phyloP scores from a whole-genome alignment of 1,140 invertebrate species.

The Sycophaga agraensis region DNA sequence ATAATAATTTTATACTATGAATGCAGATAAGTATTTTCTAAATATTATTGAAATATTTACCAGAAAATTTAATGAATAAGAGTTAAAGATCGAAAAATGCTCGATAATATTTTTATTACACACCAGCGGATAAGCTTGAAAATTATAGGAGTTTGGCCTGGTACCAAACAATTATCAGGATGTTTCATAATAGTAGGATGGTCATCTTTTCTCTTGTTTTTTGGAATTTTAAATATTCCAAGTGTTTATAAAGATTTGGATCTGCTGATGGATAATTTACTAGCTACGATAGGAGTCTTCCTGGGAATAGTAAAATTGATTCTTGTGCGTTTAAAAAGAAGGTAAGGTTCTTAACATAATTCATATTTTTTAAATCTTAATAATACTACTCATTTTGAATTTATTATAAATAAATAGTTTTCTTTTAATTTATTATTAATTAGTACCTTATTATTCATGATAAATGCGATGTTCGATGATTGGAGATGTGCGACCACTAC shows the following conservation, averaged over 20 bases:
- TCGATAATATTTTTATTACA: constrained; percentile 1
- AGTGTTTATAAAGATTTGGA: constrained; percentile 5
- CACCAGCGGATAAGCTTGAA: constrained; percentile 12
- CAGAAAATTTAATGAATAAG: too few relatives aligned
- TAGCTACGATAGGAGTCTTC: not conserved
- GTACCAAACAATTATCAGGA: not conserved
- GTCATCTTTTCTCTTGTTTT: not conserved
- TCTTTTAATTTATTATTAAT: too few relatives aligned
- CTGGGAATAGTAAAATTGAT: constrained; percentile 5
- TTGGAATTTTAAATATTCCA: constrained; percentile 9
- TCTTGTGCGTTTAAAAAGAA: not conserved
- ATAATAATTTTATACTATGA: too few relatives aligned
- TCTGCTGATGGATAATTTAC: constrained; percentile 19
- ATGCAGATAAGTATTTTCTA: too few relatives aligned
- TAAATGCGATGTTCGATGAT: constrained; percentile 4
- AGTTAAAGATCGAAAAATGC: too few relatives aligned
- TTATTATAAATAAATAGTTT: too few relatives aligned
- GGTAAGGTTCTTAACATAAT: too few relatives aligned
- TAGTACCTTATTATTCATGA: too few relatives aligned
- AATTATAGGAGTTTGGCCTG: constrained; percentile 1
- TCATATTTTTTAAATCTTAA: too few relatives aligned
- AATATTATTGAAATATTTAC: too few relatives aligned
- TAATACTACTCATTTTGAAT: too few relatives aligned
- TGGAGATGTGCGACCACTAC: too few relatives aligned
- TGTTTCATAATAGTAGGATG: constrained; percentile 2